Evolutionary conservation across 2,113 vertebrate species (phyloP).

Genomic region (Cyrtonyx montezumae): DNA sequence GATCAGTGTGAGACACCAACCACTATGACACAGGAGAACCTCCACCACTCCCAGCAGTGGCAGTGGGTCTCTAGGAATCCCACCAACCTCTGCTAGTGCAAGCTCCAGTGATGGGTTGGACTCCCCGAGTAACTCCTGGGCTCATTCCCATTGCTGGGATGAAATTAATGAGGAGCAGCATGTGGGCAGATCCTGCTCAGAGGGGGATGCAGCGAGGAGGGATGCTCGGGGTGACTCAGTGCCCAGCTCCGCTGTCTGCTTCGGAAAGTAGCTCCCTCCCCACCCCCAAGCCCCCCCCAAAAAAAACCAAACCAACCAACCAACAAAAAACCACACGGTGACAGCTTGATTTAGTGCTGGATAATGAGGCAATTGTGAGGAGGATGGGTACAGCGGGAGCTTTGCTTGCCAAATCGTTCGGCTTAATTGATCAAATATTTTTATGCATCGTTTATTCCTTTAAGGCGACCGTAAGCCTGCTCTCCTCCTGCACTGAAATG

Average conservation of each 20-base stretch:
- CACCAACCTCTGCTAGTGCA: not conserved
- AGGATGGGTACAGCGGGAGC: conserved; percentile 44
- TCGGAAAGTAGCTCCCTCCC: not conserved
- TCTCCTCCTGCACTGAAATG: not conserved
- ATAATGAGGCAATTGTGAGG: conserved; percentile 56
- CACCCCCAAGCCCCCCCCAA: not conserved
- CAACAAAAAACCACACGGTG: not conserved
- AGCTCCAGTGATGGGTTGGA: not conserved
- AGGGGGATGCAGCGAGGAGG: not conserved
- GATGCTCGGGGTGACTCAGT: not conserved
- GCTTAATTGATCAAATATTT: conserved; percentile 71
- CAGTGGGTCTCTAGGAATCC: not conserved
- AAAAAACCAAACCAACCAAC: not conserved
- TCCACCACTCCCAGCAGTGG: not conserved
- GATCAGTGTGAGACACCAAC: not conserved
- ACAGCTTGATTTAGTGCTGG: conserved; percentile 60
- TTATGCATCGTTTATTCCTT: conserved; percentile 60
- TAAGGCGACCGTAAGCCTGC: conserved; percentile 16
- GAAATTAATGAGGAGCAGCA: not conserved
- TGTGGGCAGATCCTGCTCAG: not conserved
- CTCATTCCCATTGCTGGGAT: accelerated
- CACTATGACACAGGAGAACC: not conserved
- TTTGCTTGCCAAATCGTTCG: conserved; percentile 34
- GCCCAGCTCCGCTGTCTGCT: not conserved
- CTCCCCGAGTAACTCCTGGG: not conserved